Percentiles rank a stretch among this genome's conserved stretches.
phyloP scores from a whole-genome alignment of 2,888 invertebrate genomes.

The Mystacides longicornis region DNA sequence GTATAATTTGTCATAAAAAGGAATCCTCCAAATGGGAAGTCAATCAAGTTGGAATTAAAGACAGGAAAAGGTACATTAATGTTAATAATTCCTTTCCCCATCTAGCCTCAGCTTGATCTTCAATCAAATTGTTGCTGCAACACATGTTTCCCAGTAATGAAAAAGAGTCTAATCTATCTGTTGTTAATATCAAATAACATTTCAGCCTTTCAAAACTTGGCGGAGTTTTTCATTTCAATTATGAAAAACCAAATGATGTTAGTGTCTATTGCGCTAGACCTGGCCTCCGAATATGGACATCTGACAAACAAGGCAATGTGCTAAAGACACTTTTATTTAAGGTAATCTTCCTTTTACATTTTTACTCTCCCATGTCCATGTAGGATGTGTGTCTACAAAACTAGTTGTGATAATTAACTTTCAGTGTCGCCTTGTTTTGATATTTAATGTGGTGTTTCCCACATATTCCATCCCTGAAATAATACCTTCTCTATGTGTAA shows the following conservation, averaged over 20 bases:
- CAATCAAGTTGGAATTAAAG: conserved; percentile 77
- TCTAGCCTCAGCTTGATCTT: neutral
- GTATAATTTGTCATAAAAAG: conserved; percentile 66
- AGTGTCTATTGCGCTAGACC: conserved; percentile 73
- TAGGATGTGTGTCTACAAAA: too few relatives aligned
- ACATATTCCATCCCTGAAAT: too few relatives aligned
- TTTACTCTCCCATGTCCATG: too few relatives aligned
- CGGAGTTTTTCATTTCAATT: conserved; percentile 50
- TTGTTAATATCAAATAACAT: too few relatives aligned
- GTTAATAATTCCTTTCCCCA: neutral
- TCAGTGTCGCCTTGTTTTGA: too few relatives aligned
- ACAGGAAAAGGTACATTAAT: conserved; percentile 65
- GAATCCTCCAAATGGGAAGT: conserved; percentile 57
- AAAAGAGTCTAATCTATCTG: too few relatives aligned
- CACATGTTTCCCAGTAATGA: too few relatives aligned
- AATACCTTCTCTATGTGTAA: too few relatives aligned
- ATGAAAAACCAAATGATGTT: conserved; percentile 40
- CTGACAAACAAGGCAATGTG: conserved; percentile 69
- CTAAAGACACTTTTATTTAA: conserved; percentile 78
- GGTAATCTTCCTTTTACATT: too few relatives aligned
- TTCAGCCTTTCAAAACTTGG: conserved; percentile 45
- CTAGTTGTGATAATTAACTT: too few relatives aligned
- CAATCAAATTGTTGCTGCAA: too few relatives aligned
- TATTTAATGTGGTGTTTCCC: too few relatives aligned
- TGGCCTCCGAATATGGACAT: conserved; percentile 78